Conservation (phyloP, 2,888 invertebrate species). For the Corythucha ciliata region DNA sequence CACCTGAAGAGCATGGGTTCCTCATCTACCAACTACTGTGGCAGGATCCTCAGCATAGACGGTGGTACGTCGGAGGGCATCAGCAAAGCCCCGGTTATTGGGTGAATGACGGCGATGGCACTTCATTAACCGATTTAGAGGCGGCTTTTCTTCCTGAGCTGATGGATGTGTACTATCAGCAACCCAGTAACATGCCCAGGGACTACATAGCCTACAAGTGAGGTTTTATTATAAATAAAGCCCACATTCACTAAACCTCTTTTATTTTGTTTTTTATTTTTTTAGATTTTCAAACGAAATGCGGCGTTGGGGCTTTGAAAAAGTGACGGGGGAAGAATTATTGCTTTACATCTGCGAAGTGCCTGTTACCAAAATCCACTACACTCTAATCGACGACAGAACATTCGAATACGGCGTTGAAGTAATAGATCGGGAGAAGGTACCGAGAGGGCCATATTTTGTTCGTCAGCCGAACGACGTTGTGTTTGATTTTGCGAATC, state of each 20-base stretch:
- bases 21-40: constrained; percentile 69
- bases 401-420: constrained; percentile 79
- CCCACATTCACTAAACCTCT: background rate
- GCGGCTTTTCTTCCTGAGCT: constrained; percentile 68
- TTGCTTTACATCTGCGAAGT: constrained; percentile 83
- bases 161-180: constrained; percentile 39
- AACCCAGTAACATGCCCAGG: constrained; percentile 39
- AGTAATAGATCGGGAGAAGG: constrained; percentile 64
- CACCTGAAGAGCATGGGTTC: constrained; percentile 78
- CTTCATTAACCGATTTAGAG: constrained; percentile 65
- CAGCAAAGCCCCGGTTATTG: constrained; percentile 66
- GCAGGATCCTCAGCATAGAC: constrained; percentile 74
- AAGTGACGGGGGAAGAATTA: constrained; percentile 65
- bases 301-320: constrained; percentile 76
- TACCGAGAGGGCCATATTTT: constrained; percentile 83
- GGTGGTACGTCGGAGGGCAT: constrained; percentile 77
- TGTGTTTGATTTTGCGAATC: constrained; percentile 70
- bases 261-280: constrained; percentile 21
- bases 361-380: constrained; percentile 59
- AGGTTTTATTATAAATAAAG: background rate
- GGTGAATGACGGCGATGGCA: constrained; percentile 75
- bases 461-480: constrained; percentile 72
- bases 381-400: constrained; percentile 62
- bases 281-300: constrained; percentile 49
- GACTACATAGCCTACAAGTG: constrained; percentile 68